Base-by-base conservation (phyloP, 1,140 invertebrate species). In the Monochamus saltuarius region DNA sequence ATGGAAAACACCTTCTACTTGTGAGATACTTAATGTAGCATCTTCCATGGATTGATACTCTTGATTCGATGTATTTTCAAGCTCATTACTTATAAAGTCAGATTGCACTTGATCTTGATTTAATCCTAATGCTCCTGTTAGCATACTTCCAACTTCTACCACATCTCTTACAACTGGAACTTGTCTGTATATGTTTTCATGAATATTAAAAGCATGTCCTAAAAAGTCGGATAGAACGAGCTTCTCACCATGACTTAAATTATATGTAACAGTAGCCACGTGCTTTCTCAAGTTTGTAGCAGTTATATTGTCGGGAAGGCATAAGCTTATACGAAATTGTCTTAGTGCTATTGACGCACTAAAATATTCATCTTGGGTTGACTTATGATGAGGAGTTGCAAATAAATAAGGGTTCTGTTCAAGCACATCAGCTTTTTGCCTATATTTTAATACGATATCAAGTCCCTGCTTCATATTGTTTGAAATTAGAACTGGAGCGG, bases 271-370 rank as follows among this genome's bases (percentile, higher is more conserved):
- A 45, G 14, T 45, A 10, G 43, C 43, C 14, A 45, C 7, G 22
- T 45, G 43, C 22, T 45, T 40, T 45, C 43, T 45, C 14, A 45
- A 45, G 16, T 45, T 45, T 14, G 43, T 45, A 17, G 43, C 43
- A 7, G 43, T 45, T 14, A 17, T 45, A 45, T 45, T 10, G 16
- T 45, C 22, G 14, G 43, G 14, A n/a, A n/a, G n/a, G n/a, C n/a
- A n/a, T n/a, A n/a, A n/a, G n/a, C n/a, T n/a, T n/a, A n/a, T n/a
- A n/a, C n/a, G n/a, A n/a, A n/a, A n/a, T n/a, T n/a, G n/a, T n/a
- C n/a, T n/a, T n/a, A n/a, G n/a, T n/a, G n/a, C n/a, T n/a, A n/a
- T n/a, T n/a, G n/a, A n/a, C n/a, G n/a, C n/a, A n/a, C n/a, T n/a
- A n/a, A n/a, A n/a, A n/a, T n/a, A n/a, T n/a, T n/a, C n/a, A n/a